Base-by-base conservation (phyloP, 2,888 invertebrate genomes). In the Sabellastarte sp. region DNA sequence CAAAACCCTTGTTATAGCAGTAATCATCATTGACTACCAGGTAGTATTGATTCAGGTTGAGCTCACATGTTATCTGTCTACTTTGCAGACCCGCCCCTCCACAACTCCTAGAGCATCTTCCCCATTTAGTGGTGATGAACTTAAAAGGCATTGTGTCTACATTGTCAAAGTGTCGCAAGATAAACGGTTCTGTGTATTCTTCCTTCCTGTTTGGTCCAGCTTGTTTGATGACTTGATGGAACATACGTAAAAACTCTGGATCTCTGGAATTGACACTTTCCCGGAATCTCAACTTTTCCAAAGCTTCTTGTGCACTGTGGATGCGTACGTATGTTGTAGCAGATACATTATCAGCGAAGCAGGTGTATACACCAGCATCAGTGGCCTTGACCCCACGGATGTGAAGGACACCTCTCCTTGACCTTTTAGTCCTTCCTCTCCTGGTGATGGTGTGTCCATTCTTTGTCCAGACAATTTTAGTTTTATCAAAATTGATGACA, bases 101-200 rank as follows among this genome's bases (percentile, higher is more conserved):
- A 76, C 95, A 95, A 0, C 89, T 89, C 71, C 91, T 90, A 1
- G 91, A 92, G 80, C 95, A 95, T 20, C 89, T 87, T 0, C 93
- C 91, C 95, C 95, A 96, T 10, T 90, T 89, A 0, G 91, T 67
- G 1, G 64, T 51, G 32, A 62, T 56, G 63, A 57, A 71, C 3
- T 59, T 29, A 57, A 68, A 60, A 3, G 66, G 67, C 1, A 70
- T 32, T 5, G 30, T 53, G 41, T 41, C 41, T 5, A 5, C 20
- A 5, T 26, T 15, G 28, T 53, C 53, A 26, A 53, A 53, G 28
- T 53, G 53, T 26, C 24, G 4, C 15, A 53, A 53, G 20, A 53
- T 24, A 26, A 20, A 53, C 5, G 53, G 53, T 26, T n/a, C 10
- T 26, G 53, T 53, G 53, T 24, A 53, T 26, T 15, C 53, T n/a